Percentiles rank a stretch among this genome's conserved stretches.
phyloP scores from a whole-genome alignment of 2,113 vertebrate species.

The Pantherophis guttatus region DNA sequence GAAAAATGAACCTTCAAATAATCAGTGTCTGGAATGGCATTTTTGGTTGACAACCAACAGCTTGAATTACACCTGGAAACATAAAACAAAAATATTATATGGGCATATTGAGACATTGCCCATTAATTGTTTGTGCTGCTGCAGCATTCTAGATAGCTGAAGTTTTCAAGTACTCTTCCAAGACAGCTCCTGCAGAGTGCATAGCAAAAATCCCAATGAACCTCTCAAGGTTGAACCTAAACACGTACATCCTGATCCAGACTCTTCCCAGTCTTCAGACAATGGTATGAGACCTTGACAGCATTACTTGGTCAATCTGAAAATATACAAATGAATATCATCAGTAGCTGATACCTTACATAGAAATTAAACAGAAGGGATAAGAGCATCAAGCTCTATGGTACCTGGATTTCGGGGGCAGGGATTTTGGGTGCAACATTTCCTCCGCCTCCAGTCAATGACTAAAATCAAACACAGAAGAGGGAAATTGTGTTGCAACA shows the following conservation, averaged over 20 bases:
- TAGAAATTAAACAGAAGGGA: background rate
- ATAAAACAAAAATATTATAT: background rate
- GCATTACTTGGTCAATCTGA: background rate
- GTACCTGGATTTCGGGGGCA: background rate
- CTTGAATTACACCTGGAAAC: background rate
- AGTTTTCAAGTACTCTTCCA: background rate
- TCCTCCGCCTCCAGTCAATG: background rate
- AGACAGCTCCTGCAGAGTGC: background rate
- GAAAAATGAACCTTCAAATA: background rate
- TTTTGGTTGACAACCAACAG: background rate
- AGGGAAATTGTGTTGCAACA: background rate
- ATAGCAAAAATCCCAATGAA: background rate
- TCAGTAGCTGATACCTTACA: background rate
- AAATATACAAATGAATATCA: background rate
- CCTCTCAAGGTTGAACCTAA: background rate
- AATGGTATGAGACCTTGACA: background rate
- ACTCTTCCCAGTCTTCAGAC: background rate
- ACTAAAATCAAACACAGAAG: background rate
- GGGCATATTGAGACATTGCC: background rate
- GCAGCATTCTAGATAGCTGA: background rate
- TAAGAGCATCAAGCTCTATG: background rate
- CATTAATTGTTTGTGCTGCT: background rate
- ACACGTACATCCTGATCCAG: background rate
- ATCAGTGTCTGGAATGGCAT: background rate
- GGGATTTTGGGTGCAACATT: background rate